A percentile compares a stretch with the other conserved stretches of the same genome.
These are phyloP conservation scores for Perdita meconis DNA, from an alignment of 2,888 invertebrate species.

Conservation along the genomic window DNA sequence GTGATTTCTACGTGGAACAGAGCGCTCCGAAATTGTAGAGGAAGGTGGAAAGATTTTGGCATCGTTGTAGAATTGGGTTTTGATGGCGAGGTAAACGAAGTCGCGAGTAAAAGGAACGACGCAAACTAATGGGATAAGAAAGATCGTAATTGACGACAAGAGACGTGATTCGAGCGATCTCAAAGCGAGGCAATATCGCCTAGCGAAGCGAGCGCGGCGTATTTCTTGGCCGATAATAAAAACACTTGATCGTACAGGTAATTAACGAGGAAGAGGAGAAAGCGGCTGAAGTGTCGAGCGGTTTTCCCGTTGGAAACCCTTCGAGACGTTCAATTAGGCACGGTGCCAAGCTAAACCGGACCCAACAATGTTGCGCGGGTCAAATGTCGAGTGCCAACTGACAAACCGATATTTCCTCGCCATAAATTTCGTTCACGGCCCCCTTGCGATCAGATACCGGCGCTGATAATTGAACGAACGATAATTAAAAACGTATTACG, in stretches of 20 bases:
- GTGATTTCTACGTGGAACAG: neutral
- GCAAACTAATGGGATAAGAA: conserved; percentile 21
- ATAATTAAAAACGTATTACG: conserved; percentile 38
- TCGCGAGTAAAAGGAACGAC: neutral
- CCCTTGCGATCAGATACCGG: conserved; percentile 28
- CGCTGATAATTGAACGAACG: conserved; percentile 36
- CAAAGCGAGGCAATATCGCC: neutral
- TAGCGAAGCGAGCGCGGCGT: conserved; percentile 17
- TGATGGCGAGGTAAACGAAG: neutral
- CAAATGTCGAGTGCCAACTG: conserved; percentile 61
- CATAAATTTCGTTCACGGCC: conserved; percentile 37
- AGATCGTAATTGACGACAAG: conserved; percentile 28
- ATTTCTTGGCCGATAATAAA: conserved; percentile 55
- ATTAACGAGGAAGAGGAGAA: conserved; percentile 60
- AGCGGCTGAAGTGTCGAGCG: conserved; percentile 47
- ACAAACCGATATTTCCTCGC: conserved; percentile 63
- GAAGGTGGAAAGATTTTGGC: neutral
- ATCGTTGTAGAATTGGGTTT: conserved; percentile 17
- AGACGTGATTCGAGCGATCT: neutral
- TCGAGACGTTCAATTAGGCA: conserved; percentile 72
- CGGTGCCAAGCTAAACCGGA: conserved; percentile 60
- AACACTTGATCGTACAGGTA: conserved; percentile 60
- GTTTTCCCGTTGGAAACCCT: conserved; percentile 63
- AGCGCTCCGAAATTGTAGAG: neutral
- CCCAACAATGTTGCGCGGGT: conserved; percentile 62